Evolutionary conservation across 2,113 vertebrate genomes (phyloP).

Genomic region (Paedocypris sp.): DNA sequence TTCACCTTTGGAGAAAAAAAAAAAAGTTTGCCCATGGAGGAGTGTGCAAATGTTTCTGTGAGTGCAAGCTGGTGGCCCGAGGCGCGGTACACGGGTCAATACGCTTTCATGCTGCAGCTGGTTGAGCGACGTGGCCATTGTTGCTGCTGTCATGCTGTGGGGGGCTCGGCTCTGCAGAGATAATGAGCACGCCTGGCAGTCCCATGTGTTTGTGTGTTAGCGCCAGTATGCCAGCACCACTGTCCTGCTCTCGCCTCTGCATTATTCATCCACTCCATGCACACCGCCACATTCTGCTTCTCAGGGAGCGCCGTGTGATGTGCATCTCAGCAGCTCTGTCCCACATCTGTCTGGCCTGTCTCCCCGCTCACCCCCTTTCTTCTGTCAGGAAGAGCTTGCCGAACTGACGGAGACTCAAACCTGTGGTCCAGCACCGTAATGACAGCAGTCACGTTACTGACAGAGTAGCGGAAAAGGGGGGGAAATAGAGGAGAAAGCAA

Average conservation of each 20-base stretch:
- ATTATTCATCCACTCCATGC: constrained; percentile 39
- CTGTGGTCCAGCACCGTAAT: too few species aligned
- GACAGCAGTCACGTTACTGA: constrained; percentile 11
- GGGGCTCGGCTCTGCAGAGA: constrained; percentile 33
- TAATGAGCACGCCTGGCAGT: constrained; percentile 39
- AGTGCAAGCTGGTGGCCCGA: constrained; percentile 32
- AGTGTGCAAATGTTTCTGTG: constrained; percentile 32
- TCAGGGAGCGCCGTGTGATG: constrained; percentile 36
- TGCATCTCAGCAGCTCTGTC: constrained; percentile 15
- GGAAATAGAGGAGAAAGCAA: not conserved
- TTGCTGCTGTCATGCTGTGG: constrained; percentile 36
- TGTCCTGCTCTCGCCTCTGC: constrained; percentile 36
- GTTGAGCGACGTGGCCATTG: constrained; percentile 29
- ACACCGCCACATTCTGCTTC: constrained; percentile 35
- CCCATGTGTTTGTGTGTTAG: constrained; percentile 27
- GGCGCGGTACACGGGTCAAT: constrained; percentile 34
- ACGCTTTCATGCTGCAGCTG: constrained; percentile 31
- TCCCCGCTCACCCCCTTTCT: not conserved
- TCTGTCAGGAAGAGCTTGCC: not conserved
- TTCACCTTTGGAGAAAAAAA: constrained; percentile 30
- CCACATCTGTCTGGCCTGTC: constrained; percentile 9
- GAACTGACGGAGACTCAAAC: constrained; percentile 24
- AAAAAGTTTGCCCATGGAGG: constrained; percentile 30
- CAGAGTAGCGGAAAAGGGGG: not conserved
- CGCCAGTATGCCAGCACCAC: constrained; percentile 27